These are phyloP conservation scores for Criorhina ranunculi DNA, from an alignment of 2,888 invertebrate species.

Conservation along the genomic window DNA sequence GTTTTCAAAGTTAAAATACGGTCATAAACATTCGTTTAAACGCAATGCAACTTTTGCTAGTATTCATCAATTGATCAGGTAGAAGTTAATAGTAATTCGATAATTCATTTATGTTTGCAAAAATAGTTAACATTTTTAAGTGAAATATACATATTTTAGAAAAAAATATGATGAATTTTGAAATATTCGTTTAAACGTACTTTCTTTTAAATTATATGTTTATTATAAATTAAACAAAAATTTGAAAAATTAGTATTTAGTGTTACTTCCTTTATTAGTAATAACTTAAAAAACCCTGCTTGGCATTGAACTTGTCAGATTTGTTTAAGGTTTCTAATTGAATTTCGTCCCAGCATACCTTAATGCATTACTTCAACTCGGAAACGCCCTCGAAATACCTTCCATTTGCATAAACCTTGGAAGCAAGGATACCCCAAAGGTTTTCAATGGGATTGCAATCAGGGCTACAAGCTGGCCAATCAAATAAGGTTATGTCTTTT, in stretches of 20 bases:
- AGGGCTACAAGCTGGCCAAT: slow-evolving; percentile 45
- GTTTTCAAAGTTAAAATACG: too few relatives aligned
- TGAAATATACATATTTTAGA: too few relatives aligned
- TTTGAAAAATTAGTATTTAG: too few relatives aligned
- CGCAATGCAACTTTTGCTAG: too few relatives aligned
- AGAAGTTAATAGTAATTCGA: too few relatives aligned
- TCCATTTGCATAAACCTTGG: slow-evolving; percentile 23
- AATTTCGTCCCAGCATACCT: background rate
- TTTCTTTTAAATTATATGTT: too few relatives aligned
- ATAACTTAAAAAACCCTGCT: background rate
- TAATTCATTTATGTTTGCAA: too few relatives aligned
- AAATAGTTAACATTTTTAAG: too few relatives aligned
- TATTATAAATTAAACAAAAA: too few relatives aligned
- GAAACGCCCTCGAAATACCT: background rate
- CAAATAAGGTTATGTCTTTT: slow-evolving; percentile 38
- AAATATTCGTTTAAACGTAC: too few relatives aligned
- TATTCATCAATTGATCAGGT: too few relatives aligned
- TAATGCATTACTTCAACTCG: background rate
- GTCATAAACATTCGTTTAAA: background rate
- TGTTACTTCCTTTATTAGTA: background rate
- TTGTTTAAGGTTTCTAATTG: background rate
- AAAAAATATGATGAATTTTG: too few relatives aligned
- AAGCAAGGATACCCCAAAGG: slow-evolving; percentile 27
- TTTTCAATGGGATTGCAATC: slow-evolving; percentile 36
- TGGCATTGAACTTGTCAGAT: background rate